Conservation (phyloP, 1,140 invertebrate genomes). For the Paraescarpia echinospica region DNA sequence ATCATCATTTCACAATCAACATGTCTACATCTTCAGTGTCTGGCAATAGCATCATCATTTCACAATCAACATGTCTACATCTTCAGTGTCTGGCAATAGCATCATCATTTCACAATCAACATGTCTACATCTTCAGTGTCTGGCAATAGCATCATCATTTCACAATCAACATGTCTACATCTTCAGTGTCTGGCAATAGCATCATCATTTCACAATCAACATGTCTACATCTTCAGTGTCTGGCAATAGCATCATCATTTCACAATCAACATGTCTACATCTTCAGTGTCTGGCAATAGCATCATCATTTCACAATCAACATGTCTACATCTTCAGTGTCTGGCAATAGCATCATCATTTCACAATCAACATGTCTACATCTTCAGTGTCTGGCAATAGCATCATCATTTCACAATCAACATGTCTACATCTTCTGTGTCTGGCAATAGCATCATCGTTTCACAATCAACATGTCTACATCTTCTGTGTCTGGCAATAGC, state of each 20-base stretch:
- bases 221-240: not conserved
- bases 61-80: not conserved
- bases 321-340: not conserved
- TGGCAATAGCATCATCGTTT: too few species aligned
- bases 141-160: too few species aligned
- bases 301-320: too few species aligned
- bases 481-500: not conserved
- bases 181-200: not conserved
- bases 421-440: not conserved
- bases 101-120: too few species aligned
- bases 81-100: not conserved
- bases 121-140: not conserved
- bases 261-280: not conserved
- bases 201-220: too few species aligned
- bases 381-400: not conserved
- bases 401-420: too few species aligned
- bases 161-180: not conserved
- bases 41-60: too few species aligned
- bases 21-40: not conserved
- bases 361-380: not conserved
- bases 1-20: too few species aligned
- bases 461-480: not conserved
- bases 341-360: too few species aligned
- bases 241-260: too few species aligned
- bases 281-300: not conserved